These are phyloP conservation scores for Papilio demoleus DNA, from an alignment of 2,888 invertebrate genomes.

Conservation along the genomic window DNA sequence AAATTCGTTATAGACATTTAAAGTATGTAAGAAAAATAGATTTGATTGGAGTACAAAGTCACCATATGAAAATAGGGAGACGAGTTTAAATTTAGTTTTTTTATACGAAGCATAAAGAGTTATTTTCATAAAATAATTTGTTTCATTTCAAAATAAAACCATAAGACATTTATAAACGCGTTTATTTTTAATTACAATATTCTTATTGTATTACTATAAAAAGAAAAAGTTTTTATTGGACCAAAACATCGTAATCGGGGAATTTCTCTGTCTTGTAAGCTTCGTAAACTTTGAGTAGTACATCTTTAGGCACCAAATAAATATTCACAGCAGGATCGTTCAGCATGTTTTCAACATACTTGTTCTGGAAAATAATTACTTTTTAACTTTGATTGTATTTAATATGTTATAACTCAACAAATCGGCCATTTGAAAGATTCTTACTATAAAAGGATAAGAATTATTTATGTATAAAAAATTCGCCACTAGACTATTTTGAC, in stretches of 20 bases:
- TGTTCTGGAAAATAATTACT: slow-evolving; percentile 73
- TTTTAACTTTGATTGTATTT: too few relatives aligned
- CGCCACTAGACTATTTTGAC: too few relatives aligned
- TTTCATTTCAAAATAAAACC: slow-evolving; percentile 24
- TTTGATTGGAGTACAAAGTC: neutral
- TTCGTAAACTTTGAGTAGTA: slow-evolving; percentile 80
- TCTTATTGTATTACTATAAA: neutral
- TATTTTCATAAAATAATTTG: neutral
- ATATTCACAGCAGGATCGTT: slow-evolving; percentile 85
- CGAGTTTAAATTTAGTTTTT: neutral
- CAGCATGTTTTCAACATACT: slow-evolving; percentile 85
- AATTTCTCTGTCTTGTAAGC: slow-evolving; percentile 51
- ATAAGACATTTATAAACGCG: neutral
- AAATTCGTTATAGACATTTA: too few relatives aligned
- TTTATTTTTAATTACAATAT: slow-evolving; percentile 9
- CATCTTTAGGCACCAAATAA: slow-evolving; percentile 83
- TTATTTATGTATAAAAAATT: too few relatives aligned
- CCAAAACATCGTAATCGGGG: slow-evolving; percentile 60
- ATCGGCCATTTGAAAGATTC: too few relatives aligned
- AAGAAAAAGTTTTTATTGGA: slow-evolving; percentile 44
- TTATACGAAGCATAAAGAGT: neutral
- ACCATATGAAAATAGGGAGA: neutral
- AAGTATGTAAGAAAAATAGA: neutral
- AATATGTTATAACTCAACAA: too few relatives aligned
- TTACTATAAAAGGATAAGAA: too few relatives aligned